Evolutionary conservation across 2,888 invertebrate species (phyloP).

Genomic region (Latrodectus elegans): DNA sequence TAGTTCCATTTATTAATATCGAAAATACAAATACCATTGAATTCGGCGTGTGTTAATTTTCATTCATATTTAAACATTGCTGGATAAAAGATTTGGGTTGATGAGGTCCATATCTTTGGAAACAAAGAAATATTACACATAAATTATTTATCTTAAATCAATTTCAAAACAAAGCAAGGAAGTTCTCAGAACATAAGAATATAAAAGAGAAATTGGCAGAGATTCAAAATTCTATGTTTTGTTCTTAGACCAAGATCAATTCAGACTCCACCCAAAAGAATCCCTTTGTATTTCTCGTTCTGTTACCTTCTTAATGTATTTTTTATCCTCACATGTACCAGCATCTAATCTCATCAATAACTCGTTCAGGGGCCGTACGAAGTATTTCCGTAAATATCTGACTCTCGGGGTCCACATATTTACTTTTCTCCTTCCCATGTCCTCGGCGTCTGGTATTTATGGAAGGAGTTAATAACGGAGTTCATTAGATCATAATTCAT

Average conservation of each 20-base stretch:
- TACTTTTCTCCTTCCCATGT: background rate
- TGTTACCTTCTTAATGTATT: constrained; percentile 59
- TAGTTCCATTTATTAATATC: no score
- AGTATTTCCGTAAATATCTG: constrained; percentile 21
- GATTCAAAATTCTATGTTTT: constrained; percentile 50
- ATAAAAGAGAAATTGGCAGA: constrained; percentile 45
- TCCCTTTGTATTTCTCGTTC: constrained; percentile 54
- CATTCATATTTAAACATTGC: no score
- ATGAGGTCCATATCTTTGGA: no score
- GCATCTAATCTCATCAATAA: constrained; percentile 65
- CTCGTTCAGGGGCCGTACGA: constrained; percentile 37
- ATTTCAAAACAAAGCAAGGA: no score
- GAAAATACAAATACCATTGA: no score
- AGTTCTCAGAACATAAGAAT: background rate
- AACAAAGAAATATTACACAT: no score
- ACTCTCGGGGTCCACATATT: background rate
- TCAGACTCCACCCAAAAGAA: constrained; percentile 56
- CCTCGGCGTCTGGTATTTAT: background rate
- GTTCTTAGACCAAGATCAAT: constrained; percentile 41
- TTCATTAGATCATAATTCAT: no score
- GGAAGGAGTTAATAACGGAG: background rate
- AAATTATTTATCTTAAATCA: no score
- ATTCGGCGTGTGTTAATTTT: no score
- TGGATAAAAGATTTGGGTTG: no score
- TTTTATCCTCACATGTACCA: constrained; percentile 54